phyloP scores from a whole-genome alignment of 2,797 vertebrate species.

The Yasuhikotakia modesta region DNA sequence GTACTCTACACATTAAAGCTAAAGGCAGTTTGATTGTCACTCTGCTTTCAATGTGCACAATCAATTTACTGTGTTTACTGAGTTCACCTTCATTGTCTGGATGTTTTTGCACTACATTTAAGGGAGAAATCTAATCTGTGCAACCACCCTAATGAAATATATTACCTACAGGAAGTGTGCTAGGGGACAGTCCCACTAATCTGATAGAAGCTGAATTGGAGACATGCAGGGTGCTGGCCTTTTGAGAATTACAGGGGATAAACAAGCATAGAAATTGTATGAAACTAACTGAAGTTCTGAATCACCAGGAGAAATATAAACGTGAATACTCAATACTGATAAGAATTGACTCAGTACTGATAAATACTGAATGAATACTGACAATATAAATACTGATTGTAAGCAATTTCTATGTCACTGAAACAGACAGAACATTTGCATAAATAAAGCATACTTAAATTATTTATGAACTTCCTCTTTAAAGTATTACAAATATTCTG shows the following conservation, averaged over 20 bases:
- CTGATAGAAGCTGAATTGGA: constrained; percentile 47
- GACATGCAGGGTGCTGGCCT: constrained; percentile 30
- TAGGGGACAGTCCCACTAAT: constrained; percentile 42
- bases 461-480: neutral
- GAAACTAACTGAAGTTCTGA: constrained; percentile 16
- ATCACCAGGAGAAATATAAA: constrained; percentile 30
- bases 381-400: too few relatives aligned
- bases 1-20: too few relatives aligned
- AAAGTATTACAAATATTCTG: neutral
- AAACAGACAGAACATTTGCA: neutral
- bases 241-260: constrained; percentile 36
- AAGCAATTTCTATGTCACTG: constrained; percentile 4
- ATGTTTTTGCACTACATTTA: neutral
- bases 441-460: neutral
- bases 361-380: too few relatives aligned
- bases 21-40: too few relatives aligned
- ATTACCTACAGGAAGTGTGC: constrained; percentile 47
- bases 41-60: too few relatives aligned
- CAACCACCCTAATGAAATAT: constrained; percentile 17
- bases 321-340: neutral
- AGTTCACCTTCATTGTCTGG: neutral
- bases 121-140: constrained; percentile 28
- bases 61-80: neutral
- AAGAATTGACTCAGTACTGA: too few relatives aligned
- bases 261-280: neutral